Conservation (phyloP, 2,797 vertebrate genomes). For the Thripadectes ignobilis region DNA sequence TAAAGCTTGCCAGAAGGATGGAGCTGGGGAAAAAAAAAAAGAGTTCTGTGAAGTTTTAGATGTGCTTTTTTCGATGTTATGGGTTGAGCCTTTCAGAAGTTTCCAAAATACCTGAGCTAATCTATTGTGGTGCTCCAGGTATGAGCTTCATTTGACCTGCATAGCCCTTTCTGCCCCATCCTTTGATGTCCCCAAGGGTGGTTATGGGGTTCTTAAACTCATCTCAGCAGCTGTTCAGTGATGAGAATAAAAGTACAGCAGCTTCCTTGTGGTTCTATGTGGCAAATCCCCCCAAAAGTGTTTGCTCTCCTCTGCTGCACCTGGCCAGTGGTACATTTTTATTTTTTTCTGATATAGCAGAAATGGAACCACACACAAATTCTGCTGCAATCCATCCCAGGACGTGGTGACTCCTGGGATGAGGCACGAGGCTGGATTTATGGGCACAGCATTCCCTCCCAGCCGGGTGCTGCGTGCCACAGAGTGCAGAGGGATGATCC, state of each 20-base stretch:
- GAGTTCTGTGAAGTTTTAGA: background rate
- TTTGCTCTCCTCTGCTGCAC: background rate
- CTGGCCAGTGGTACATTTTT: rapidly evolving
- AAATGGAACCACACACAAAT: background rate
- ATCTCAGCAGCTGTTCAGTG: background rate
- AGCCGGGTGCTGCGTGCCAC: rapidly evolving
- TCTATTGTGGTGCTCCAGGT: background rate
- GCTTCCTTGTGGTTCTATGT: rapidly evolving
- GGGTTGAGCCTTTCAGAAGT: background rate
- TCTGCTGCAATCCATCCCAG: background rate
- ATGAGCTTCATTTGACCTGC: background rate
- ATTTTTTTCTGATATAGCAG: background rate
- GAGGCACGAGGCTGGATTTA: background rate
- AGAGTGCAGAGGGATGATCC: rapidly evolving
- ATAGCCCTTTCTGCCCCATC: background rate
- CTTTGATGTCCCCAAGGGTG: background rate
- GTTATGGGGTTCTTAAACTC: background rate
- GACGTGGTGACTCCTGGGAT: background rate
- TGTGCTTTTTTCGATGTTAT: background rate
- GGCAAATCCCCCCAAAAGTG: rapidly evolving
- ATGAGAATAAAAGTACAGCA: background rate
- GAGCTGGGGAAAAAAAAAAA: background rate
- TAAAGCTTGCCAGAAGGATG: background rate
- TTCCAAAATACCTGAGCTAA: background rate
- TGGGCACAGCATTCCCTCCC: background rate